Conservation (phyloP, 2,113 vertebrate species). For the Cochlearius cochlearius region DNA sequence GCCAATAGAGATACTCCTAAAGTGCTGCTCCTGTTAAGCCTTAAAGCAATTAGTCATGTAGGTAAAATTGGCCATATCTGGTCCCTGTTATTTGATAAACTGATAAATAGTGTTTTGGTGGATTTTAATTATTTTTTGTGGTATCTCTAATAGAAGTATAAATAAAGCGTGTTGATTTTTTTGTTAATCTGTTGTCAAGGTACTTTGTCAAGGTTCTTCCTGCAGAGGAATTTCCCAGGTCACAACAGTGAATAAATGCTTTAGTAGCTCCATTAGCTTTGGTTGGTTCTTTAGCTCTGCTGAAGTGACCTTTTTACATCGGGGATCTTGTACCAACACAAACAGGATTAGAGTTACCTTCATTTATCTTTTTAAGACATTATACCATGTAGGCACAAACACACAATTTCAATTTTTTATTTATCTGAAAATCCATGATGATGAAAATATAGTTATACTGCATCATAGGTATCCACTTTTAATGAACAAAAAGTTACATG, state of each 20-base stretch:
- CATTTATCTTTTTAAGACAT: background rate
- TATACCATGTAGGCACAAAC: background rate
- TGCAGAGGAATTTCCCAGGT: background rate
- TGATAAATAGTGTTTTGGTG: background rate
- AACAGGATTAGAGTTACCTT: background rate
- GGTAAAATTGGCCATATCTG: background rate
- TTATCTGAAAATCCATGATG: background rate
- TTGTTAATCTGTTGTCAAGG: background rate
- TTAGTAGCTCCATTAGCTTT: background rate
- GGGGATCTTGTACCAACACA: background rate
- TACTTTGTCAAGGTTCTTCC: background rate
- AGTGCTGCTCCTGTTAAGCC: background rate
- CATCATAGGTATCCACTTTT: background rate
- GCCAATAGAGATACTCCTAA: background rate
- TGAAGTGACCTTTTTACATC: background rate
- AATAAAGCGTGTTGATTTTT: background rate
- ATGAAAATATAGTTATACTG: background rate
- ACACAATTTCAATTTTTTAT: background rate
- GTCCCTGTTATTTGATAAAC: background rate
- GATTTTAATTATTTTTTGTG: background rate
- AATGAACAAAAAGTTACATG: background rate
- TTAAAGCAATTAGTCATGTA: background rate
- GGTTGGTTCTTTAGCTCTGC: background rate
- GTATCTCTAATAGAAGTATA: background rate
- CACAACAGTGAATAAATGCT: background rate